A percentile compares a stretch with the other conserved stretches of the same genome.
Conservation (phyloP, 2,113 vertebrate species). For the Ptychochromis oligacanthus region DNA sequence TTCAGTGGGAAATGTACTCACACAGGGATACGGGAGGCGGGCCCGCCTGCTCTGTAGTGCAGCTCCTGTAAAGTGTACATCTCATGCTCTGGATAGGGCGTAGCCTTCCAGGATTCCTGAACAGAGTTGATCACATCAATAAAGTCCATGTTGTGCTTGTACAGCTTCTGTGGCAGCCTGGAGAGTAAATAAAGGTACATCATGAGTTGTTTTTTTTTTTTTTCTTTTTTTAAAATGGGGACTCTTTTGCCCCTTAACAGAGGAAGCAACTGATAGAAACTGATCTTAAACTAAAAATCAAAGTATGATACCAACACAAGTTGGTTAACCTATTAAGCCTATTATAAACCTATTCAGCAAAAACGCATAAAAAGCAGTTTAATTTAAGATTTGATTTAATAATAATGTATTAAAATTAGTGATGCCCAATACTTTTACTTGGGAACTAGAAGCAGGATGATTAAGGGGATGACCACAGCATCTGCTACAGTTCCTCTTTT, state of each 20-base stretch:
- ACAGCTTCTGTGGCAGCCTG: conserved; percentile 81
- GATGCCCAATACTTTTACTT: background rate
- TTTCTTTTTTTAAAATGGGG: too few relatives aligned
- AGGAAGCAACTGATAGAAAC: background rate
- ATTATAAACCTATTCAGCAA: too few relatives aligned
- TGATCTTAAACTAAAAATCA: background rate
- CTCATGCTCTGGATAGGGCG: conserved; percentile 84
- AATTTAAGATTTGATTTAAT: too few relatives aligned
- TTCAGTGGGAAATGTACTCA: conserved; percentile 48
- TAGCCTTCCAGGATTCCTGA: conserved; percentile 92
- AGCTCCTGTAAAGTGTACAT: conserved; percentile 81
- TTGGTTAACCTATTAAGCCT: too few relatives aligned
- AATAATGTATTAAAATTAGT: too few relatives aligned
- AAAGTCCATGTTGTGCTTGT: conserved; percentile 81
- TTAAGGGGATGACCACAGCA: background rate
- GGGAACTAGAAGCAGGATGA: background rate
- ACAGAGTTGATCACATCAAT: conserved; percentile 85
- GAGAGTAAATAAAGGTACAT: background rate
- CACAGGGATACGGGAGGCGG: conserved; percentile 78
- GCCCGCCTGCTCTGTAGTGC: conserved; percentile 84
- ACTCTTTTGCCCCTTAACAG: background rate
- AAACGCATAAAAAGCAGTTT: too few relatives aligned
- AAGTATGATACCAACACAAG: background rate
- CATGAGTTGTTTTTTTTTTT: too few relatives aligned
- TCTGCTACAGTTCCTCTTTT: background rate